phyloP scores from a whole-genome alignment of 2,888 invertebrate species.

The Isotomurus palustris region DNA sequence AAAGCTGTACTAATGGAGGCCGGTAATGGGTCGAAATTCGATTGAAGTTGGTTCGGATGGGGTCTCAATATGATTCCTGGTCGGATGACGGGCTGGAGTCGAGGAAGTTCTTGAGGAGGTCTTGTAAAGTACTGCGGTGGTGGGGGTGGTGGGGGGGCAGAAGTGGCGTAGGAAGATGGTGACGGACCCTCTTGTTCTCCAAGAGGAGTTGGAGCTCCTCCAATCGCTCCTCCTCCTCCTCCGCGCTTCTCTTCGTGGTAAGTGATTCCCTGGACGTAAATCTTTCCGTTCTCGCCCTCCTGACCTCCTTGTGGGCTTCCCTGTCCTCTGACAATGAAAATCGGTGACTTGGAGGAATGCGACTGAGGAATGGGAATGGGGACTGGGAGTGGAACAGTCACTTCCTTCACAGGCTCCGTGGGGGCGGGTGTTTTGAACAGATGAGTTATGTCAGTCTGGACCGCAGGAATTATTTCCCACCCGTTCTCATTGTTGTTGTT shows the following conservation, averaged over 20 bases:
- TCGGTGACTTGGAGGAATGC: slow-evolving; percentile 33
- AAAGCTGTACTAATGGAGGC: slow-evolving; percentile 44
- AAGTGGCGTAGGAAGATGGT: background rate
- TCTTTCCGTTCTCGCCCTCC: slow-evolving; percentile 8
- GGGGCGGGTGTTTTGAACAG: slow-evolving; percentile 31
- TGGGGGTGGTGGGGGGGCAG: background rate
- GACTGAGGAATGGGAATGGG: slow-evolving; percentile 41
- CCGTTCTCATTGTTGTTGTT: slow-evolving; percentile 28
- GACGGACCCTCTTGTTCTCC: background rate
- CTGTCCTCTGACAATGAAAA: slow-evolving; percentile 32
- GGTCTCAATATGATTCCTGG: slow-evolving; percentile 21
- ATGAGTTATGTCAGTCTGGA: slow-evolving; percentile 45
- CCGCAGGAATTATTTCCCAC: slow-evolving; percentile 46
- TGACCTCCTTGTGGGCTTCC: slow-evolving; percentile 16
- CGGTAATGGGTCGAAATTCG: slow-evolving; percentile 36
- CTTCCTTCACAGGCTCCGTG: slow-evolving; percentile 15
- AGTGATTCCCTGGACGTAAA: slow-evolving; percentile 29
- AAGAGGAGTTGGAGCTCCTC: background rate
- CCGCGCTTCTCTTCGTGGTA: slow-evolving; percentile 27
- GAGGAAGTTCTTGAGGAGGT: background rate
- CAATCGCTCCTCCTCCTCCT: background rate
- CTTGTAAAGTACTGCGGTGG: background rate
- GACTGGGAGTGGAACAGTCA: slow-evolving; percentile 38
- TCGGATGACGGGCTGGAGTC: background rate
- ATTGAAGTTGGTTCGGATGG: slow-evolving; percentile 21